These are phyloP conservation scores for Gorsachius goisagi DNA, from an alignment of 2,113 vertebrate genomes.

Conservation along the genomic window DNA sequence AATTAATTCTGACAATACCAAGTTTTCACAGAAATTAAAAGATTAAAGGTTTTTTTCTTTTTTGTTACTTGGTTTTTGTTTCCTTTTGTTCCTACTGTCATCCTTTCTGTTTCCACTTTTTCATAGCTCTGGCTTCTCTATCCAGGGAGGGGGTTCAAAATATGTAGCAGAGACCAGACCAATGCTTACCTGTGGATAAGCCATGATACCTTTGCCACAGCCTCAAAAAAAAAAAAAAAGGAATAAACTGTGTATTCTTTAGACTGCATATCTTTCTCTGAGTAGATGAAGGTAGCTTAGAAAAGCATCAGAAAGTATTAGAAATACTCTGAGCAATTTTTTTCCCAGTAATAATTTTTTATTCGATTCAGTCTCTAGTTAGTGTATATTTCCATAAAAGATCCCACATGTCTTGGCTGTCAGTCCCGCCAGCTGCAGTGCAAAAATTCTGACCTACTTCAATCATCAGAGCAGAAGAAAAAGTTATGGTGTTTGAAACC, in stretches of 20 bases:
- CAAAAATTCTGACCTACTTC: not conserved
- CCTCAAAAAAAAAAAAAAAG: not conserved
- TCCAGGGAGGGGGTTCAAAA: not conserved
- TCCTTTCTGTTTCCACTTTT: not conserved
- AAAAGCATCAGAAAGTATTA: not conserved
- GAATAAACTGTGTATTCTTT: not conserved
- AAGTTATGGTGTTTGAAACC: not conserved
- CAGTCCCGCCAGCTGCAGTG: not conserved
- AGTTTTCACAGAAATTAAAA: not conserved
- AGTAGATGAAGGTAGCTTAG: not conserved
- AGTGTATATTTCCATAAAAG: not conserved
- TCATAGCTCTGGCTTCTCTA: not conserved
- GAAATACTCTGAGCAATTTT: not conserved
- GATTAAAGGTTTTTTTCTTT: not conserved
- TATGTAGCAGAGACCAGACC: not conserved
- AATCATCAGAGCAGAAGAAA: not conserved
- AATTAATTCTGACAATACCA: not conserved
- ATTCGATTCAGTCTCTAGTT: not conserved
- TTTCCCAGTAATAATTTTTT: not conserved
- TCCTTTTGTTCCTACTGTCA: not conserved
- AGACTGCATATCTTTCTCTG: not conserved
- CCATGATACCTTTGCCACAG: not conserved
- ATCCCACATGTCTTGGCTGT: not conserved
- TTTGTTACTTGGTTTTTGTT: not conserved
- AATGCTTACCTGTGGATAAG: not conserved